These are phyloP conservation scores for Toxostoma redivivum DNA, from an alignment of 2,113 vertebrate genomes.

Conservation along the genomic window DNA sequence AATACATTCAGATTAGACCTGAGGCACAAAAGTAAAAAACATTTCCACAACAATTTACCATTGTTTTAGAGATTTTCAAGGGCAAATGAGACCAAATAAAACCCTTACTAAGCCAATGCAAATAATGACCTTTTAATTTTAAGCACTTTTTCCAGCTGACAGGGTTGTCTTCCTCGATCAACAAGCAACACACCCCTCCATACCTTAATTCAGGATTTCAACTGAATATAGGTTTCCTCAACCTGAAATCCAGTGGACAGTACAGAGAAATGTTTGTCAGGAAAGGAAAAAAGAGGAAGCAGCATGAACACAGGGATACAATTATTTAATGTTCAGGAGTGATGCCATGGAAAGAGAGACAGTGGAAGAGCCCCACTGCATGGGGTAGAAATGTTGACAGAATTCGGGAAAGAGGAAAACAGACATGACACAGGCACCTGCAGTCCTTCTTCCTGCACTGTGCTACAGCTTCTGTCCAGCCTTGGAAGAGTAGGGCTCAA, in stretches of 20 bases:
- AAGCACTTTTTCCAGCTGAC: not conserved
- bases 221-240: not conserved
- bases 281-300: not conserved
- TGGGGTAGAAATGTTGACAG: not conserved
- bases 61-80: not conserved
- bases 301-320: not conserved
- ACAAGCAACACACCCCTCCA: not conserved
- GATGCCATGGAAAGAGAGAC: not conserved
- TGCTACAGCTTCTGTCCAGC: not conserved
- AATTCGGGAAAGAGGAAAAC: not conserved
- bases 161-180: not conserved
- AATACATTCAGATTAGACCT: not conserved
- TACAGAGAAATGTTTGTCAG: not conserved
- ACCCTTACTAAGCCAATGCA: not conserved
- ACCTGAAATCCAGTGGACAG: not conserved
- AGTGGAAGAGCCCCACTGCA: not conserved
- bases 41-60: not conserved
- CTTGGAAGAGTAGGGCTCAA: not conserved
- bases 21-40: not conserved
- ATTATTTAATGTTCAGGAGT: not conserved
- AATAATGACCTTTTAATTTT: not conserved
- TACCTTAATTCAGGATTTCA: not conserved
- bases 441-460: not conserved
- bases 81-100: not conserved
- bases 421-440: not conserved